Percentiles rank a stretch among this genome's conserved stretches.
phyloP scores from a whole-genome alignment of 2,888 invertebrate species.

The Caradrina clavipalpis region DNA sequence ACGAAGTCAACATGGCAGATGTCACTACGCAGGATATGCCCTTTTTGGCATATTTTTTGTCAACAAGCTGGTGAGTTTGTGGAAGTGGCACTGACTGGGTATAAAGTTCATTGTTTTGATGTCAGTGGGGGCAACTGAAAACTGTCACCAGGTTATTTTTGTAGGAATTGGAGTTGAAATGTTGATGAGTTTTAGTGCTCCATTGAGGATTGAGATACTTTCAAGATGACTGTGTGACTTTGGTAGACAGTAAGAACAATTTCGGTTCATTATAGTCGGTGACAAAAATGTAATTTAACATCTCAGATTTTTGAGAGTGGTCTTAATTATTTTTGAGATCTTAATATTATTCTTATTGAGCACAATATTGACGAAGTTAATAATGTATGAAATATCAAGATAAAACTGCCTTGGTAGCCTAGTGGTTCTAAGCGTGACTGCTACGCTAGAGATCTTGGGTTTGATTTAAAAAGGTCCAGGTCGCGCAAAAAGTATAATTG shows the following conservation, averaged over 20 bases:
- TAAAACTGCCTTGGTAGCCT: too few relatives aligned
- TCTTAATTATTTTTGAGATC: too few relatives aligned
- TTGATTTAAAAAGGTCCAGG: too few relatives aligned
- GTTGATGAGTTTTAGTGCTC: constrained; percentile 9
- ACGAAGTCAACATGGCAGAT: constrained; percentile 69
- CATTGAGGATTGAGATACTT: constrained; percentile 1
- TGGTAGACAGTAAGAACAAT: neutral
- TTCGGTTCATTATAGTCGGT: neutral
- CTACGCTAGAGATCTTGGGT: too few relatives aligned
- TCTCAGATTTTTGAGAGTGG: too few relatives aligned
- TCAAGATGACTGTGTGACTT: neutral
- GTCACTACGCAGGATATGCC: constrained; percentile 68
- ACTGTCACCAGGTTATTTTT: constrained; percentile 37
- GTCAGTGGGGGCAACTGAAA: constrained; percentile 18
- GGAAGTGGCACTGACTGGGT: constrained; percentile 38
- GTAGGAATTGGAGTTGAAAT: constrained; percentile 33
- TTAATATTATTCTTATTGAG: too few relatives aligned
- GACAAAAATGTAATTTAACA: too few relatives aligned
- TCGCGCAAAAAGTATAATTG: too few relatives aligned
- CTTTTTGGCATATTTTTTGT: constrained; percentile 60
- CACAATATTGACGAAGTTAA: too few relatives aligned
- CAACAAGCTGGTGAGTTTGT: constrained; percentile 52
- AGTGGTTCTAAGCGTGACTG: too few relatives aligned
- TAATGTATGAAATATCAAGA: too few relatives aligned
- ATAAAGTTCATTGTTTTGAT: constrained; percentile 52